phyloP scores from a whole-genome alignment of 2,113 vertebrate genomes.

The Bagarius yarrelli region DNA sequence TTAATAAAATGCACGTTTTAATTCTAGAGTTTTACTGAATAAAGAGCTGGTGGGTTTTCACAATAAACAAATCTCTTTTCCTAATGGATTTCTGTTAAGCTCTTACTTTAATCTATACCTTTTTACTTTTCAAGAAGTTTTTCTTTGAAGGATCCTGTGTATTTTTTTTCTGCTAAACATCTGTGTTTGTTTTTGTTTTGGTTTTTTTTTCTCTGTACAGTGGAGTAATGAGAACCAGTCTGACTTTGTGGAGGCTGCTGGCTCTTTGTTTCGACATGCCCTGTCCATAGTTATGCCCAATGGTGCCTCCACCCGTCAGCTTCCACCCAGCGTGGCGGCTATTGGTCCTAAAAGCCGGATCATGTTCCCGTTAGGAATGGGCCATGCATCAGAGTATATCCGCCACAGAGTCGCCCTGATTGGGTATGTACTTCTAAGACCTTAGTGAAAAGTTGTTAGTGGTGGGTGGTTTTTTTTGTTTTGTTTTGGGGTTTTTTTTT shows the following conservation, averaged over 20 bases:
- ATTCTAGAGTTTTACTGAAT: background rate
- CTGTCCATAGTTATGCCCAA: conserved; percentile 82
- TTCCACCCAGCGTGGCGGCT: conserved; percentile 86
- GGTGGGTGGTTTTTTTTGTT: background rate
- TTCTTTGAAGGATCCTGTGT: too few species aligned
- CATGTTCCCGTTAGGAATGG: conserved; percentile 87
- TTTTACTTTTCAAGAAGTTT: too few species aligned
- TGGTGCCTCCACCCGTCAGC: conserved; percentile 82
- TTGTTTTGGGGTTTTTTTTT: background rate
- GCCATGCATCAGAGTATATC: conserved; percentile 89
- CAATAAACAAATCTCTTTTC: background rate
- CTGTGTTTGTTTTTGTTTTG: background rate
- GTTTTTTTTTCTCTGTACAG: conserved; percentile 62
- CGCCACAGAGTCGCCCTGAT: conserved; percentile 86
- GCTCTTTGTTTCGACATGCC: conserved; percentile 77
- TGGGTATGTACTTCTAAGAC: conserved; percentile 75
- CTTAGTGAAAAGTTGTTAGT: background rate
- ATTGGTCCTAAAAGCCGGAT: conserved; percentile 83
- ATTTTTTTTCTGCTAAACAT: background rate
- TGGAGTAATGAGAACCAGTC: conserved; percentile 94
- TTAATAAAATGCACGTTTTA: background rate
- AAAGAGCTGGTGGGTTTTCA: background rate
- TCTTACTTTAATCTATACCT: background rate
- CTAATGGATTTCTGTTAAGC: background rate
- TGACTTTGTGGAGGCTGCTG: conserved; percentile 83